Base-by-base conservation (phyloP, 2,797 vertebrate species). In the Sebastiscus tertius region DNA sequence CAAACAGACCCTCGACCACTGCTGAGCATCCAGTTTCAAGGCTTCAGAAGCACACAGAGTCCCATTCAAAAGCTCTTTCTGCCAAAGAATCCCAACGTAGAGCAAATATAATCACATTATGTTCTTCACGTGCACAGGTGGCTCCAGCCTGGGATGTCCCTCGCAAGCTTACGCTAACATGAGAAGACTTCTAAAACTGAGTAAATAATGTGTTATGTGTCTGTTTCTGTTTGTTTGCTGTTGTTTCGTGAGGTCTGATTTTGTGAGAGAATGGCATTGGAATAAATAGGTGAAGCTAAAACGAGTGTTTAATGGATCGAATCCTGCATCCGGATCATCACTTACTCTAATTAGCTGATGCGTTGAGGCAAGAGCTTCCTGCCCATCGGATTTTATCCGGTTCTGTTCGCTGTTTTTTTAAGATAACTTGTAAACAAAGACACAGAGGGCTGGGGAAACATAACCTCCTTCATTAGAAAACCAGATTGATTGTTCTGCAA, bases 1-100 rank as follows among this genome's bases (percentile, higher is more conserved):
- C 58, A 33, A 73, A 83, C 22, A 29, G 75, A 83, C 81, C 86
- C 82, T 33, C 8, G 11, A 75, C 82, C 87, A 81, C 78, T 61
- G 75, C 84, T 39, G n/a, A 80, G 89, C 88, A 81, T 93, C 90
- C 65, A 49, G 80, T 94, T 94, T 93, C 89, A 91, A 64, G 68
- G 74, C 76, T 77, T 79, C 46, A 27, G 81, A 70, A 60, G 9
- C 12, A 83, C 72, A 88, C 74, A 81, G 83, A 64, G 81, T 75
- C 72, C 75, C 77, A 85, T 90, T 87, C 68, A 90, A 68, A 58
- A 60, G 27, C 39, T 80, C 78, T 63, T 14, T 77, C 63, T 71
- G 68, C 52, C 24, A 14, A 1, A 64, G 69, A 79, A 66, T 61
- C 71, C 29, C 62, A 8, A 7, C 1, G 18, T 20, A 2, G 34